phyloP scores from a whole-genome alignment of 2,888 invertebrate species.

The Sipunculus nudus region DNA sequence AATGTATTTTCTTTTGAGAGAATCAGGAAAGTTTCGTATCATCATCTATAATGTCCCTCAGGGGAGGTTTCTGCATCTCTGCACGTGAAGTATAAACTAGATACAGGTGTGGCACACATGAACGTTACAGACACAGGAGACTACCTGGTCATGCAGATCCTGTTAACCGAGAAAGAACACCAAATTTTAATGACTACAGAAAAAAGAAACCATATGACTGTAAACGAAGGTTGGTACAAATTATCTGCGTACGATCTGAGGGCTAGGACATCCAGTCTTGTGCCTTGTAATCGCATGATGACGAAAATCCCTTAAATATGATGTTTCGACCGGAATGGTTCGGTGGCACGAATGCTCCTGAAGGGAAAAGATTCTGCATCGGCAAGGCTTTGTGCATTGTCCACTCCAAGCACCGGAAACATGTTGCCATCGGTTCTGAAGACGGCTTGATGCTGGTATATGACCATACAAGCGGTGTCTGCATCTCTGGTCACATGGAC shows the following conservation, averaged over 20 bases:
- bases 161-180: constrained; percentile 45
- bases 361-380: constrained; percentile 1
- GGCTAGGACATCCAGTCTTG: constrained; percentile 34
- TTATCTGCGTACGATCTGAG: constrained; percentile 48
- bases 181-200: constrained; percentile 38
- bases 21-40: too few relatives aligned
- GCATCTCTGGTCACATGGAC: too few relatives aligned
- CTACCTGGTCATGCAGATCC: constrained; percentile 43
- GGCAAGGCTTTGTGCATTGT: constrained; percentile 2
- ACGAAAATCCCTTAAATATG: constrained; percentile 49
- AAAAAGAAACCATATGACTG: constrained; percentile 39
- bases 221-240: constrained; percentile 23
- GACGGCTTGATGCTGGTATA: constrained; percentile 24
- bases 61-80: constrained; percentile 39
- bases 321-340: constrained; percentile 24
- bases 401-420: not conserved
- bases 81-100: constrained; percentile 40
- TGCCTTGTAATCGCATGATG: constrained; percentile 46
- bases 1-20: too few relatives aligned
- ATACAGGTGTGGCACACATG: constrained; percentile 38
- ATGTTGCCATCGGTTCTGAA: constrained; percentile 9
- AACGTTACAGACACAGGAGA: constrained; percentile 41
- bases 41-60: too few relatives aligned
- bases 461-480: too few relatives aligned
- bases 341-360: constrained; percentile 1